These are phyloP conservation scores for Pantherophis alleghaniensis DNA, from an alignment of 2,797 vertebrate species.

Conservation along the genomic window DNA sequence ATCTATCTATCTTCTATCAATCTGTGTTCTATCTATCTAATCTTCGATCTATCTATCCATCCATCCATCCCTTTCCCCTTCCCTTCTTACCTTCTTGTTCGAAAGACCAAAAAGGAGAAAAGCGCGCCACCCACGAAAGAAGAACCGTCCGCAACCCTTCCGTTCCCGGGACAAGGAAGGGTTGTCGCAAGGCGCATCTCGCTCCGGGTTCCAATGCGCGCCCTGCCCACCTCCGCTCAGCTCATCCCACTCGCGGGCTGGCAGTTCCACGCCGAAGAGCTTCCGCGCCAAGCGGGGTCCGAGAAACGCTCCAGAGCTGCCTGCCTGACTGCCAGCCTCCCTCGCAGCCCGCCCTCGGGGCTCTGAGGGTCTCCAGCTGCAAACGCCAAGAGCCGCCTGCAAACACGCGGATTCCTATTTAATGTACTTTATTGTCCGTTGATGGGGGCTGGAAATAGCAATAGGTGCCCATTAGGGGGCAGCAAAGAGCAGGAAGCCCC, in stretches of 20 bases:
- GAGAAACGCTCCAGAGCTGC: background rate
- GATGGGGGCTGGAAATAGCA: background rate
- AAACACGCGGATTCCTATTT: background rate
- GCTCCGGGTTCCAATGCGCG: background rate
- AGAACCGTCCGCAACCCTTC: background rate
- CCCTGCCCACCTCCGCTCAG: background rate
- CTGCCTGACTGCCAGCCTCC: too few relatives aligned
- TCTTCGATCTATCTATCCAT: too few relatives aligned
- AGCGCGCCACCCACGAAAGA: background rate
- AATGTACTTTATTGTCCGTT: rapidly evolving
- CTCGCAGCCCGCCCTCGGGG: background rate
- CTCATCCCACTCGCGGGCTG: background rate
- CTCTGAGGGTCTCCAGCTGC: background rate
- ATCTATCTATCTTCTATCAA: too few relatives aligned
- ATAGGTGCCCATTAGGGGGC: background rate
- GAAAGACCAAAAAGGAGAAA: background rate
- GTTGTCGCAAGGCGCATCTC: background rate
- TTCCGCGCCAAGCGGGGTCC: background rate
- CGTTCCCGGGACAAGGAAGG: too few relatives aligned
- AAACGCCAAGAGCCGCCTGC: background rate
- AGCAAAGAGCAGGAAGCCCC: background rate
- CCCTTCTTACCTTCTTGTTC: background rate
- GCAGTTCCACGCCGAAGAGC: background rate
- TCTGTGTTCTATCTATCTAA: too few relatives aligned
- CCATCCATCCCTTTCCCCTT: too few relatives aligned